Base-by-base conservation (phyloP, 2,797 vertebrate species). In the Geotrypetes seraphini region DNA sequence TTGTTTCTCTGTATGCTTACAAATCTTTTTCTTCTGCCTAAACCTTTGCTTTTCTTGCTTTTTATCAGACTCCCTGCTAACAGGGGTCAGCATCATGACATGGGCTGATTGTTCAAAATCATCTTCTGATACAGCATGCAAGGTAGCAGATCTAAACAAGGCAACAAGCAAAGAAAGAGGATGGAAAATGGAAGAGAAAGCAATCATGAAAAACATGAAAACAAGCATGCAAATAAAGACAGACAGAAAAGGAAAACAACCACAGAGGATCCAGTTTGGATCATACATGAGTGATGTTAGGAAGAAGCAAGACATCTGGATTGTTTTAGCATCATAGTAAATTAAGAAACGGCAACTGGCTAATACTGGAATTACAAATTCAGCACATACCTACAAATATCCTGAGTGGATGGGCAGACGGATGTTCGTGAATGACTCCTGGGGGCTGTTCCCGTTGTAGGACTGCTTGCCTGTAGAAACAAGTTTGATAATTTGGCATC, bases 401-500 rank as follows among this genome's bases (percentile, higher is more conserved):
- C 91, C 81, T 95, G 91, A 81, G 87, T 79, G 31, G 93, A 94
- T 11, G 86, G 84, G 31, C 84, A 85, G 56, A 88, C 81, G 3
- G 91, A 93, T 25, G 85, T 64, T 38, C 76, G 83, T 13, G 91
- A 89, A 5, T 80, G 72, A 38, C 82, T 85, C 44, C 83, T 81
- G 47, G 79, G 75, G 25, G 81, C 78, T 42, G 80, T 65, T 43
- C 78, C 86, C 39, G 88, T 71, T 10, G 89, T 87, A 18, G 89
- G 89, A 53, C 89, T 91, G 66, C 92, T 92, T 39, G 85, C 90
- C 96, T 99, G 79, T 63, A 86, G 84, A 60, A 84, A 84, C 28
- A 78, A 79, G 60, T 69, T 65, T 69, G 65, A 78, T 31, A 70
- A 43, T 57, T 72, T 72, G 63, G 63, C 77, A 53, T 85, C 66